phyloP scores from a whole-genome alignment of 2,797 vertebrate genomes.

The Aeoliscus strigatus region DNA sequence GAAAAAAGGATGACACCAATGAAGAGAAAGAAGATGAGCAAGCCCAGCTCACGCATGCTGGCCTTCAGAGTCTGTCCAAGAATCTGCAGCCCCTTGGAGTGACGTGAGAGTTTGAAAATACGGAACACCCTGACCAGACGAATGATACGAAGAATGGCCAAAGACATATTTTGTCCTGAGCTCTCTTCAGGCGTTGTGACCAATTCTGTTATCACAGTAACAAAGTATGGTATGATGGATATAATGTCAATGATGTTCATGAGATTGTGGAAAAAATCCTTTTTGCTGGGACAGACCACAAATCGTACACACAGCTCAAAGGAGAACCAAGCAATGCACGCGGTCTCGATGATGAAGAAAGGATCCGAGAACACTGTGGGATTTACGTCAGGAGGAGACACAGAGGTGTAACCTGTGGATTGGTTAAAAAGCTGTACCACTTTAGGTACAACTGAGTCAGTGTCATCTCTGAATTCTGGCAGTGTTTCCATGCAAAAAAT shows the following conservation, averaged over 20 bases:
- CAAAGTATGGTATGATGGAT: constrained; percentile 96
- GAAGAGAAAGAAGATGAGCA: constrained; percentile 97
- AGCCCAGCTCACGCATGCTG: constrained; percentile 86
- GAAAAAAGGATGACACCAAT: constrained; percentile 96
- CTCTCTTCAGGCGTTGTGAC: constrained; percentile 77
- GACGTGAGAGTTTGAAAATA: constrained; percentile 92
- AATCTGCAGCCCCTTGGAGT: constrained; percentile 90
- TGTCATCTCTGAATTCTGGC: constrained; percentile 91
- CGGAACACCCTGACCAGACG: constrained; percentile 91
- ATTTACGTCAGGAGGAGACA: constrained; percentile 22
- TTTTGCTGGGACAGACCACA: constrained; percentile 91
- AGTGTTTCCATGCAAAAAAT: constrained; percentile 97
- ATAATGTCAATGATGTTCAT: constrained; percentile 97
- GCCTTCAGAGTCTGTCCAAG: constrained; percentile 89
- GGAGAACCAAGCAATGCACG: constrained; percentile 94
- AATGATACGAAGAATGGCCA: constrained; percentile 92
- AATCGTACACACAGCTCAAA: constrained; percentile 89
- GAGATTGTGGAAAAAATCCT: constrained; percentile 90
- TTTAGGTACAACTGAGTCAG: constrained; percentile 65
- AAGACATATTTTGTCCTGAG: constrained; percentile 90
- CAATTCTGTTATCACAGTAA: constrained; percentile 87
- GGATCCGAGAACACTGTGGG: constrained; percentile 84
- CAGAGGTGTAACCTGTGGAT: constrained; percentile 54
- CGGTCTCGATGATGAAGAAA: constrained; percentile 92
- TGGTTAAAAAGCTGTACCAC: constrained; percentile 57